Evolutionary conservation across 2,888 invertebrate species (phyloP), one percentile per base, ranked within the genome.

Genomic region (Drosophila nr. perissopoda): DNA sequence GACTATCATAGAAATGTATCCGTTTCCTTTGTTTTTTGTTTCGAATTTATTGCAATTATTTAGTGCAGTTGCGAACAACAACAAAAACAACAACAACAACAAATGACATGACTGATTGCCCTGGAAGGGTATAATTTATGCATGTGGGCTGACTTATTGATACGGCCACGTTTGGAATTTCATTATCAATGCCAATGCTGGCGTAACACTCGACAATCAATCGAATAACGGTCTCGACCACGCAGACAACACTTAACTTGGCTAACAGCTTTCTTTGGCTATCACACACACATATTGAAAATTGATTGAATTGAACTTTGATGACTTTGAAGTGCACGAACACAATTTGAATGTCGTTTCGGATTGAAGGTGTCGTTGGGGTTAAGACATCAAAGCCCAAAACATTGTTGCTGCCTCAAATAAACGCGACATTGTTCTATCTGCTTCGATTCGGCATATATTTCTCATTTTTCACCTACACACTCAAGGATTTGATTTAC

Each of bases 241-340:
- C 61, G 52, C 49, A 40, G 61, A 73, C 66, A 70, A 67, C 81
- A 70, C 72, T 81, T 79, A 76, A 77, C 59, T 31, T 70, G 62
- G 33, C 69, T 52, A 42, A 61, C 63, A 64, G 36, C 38, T 38
- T 49, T 18, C 53, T 33, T 27, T 29, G 29, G 13, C 63, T 57
- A 40, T 57, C 58, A 52, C 31, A 40, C 33, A 33, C 62, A 62
- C 42, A 72, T 79, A 82, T 81, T 74, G 81, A 60, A 81, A 89
- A 85, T 88, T 87, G 89, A 87, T 87, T 87, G 89, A 89, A 88
- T 89, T 88, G 86, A 83, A 85, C 86, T 85, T 88, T 88, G 79
- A 85, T 60, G 89, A 70, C 88, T 89, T 88, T 83, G 83, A 89
- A 84, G 82, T 81, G 76, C 70, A 31, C 51, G 36, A 31, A 31